Conservation (phyloP, 2,113 vertebrate genomes). For the Pogona vitticeps region DNA sequence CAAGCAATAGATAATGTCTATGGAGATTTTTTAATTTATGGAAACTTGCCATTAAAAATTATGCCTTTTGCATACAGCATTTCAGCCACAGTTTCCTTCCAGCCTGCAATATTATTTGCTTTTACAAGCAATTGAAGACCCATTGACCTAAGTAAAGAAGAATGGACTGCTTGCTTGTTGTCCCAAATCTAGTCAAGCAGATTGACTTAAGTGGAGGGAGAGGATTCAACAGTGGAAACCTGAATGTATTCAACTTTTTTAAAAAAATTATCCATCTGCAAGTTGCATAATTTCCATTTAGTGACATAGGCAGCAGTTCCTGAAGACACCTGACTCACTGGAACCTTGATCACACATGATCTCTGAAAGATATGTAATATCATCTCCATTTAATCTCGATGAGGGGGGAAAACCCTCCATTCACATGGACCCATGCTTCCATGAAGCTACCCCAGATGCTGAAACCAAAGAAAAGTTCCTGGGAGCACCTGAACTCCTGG, state of each 20-base stretch:
- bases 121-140: neutral
- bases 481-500: neutral
- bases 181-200: neutral
- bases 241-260: too few species aligned
- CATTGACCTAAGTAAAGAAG: neutral
- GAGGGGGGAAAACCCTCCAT: too few species aligned
- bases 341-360: neutral
- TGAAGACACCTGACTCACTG: neutral
- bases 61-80: too few species aligned
- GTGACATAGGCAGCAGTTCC: too few species aligned
- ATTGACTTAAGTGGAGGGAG: neutral
- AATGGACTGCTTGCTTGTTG: neutral
- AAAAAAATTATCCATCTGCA: neutral
- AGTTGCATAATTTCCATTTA: neutral
- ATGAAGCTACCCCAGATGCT: neutral
- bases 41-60: too few species aligned
- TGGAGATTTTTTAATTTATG: too few species aligned
- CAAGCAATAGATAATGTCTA: too few species aligned
- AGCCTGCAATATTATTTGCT: too few species aligned
- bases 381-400: neutral
- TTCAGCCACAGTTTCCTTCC: too few species aligned
- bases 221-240: slow-evolving; percentile 7
- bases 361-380: neutral
- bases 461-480: neutral
- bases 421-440: neutral